Base-by-base conservation (phyloP, 2,113 vertebrate genomes). In the Cyprichromis sp. region DNA sequence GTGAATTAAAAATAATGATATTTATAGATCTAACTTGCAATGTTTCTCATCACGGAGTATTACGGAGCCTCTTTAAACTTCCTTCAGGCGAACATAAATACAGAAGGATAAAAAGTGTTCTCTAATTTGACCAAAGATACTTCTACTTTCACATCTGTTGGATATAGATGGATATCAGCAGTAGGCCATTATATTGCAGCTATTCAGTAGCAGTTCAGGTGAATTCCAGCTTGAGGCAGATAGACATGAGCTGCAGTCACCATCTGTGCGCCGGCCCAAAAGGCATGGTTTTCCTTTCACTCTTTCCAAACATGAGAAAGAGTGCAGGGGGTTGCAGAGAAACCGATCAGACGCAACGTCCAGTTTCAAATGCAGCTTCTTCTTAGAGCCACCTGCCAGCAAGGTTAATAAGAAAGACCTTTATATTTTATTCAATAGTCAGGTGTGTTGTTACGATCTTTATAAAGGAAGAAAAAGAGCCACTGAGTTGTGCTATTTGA, bases 371-470 rank as follows among this genome's bases (percentile, higher is more conserved):
- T 78, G 73, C 26, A 78, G 26, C 78, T 85, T 54, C 14, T 82
- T 83, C 54, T 26, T 53, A 76, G 54, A 89, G 31, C 52, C 24
- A 63, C 68, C n/a, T 71, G 34, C 36, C 84, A 83, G 81, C 71
- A 85, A 57, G 83, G 45, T 79, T 78, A 66, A 83, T 76, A 68
- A 38, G 24, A 89, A 87, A 68, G n/a, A 16, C 80, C 54, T 88
- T 88, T 34, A 84, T 86, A 68, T 87, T 86, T 81, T 31, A 78
- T 86, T 87, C 86, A 89, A 24, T 14, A 68, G 79, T 55, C 24
- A 13, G 80, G 53, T 87, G 83, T 80, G 78, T 78, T 87, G 85
- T 90, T 92, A 14, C 24, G 8, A 52, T 83, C 9, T 8, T 78
- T 16, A 31, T 53, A 59, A 50, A 66, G 24, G 2, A 73, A 45